A percentile compares a stretch with the other conserved stretches of the same genome.
phyloP scores from a whole-genome alignment of 2,797 vertebrate genomes.

The Buphagus erythrorhynchus region DNA sequence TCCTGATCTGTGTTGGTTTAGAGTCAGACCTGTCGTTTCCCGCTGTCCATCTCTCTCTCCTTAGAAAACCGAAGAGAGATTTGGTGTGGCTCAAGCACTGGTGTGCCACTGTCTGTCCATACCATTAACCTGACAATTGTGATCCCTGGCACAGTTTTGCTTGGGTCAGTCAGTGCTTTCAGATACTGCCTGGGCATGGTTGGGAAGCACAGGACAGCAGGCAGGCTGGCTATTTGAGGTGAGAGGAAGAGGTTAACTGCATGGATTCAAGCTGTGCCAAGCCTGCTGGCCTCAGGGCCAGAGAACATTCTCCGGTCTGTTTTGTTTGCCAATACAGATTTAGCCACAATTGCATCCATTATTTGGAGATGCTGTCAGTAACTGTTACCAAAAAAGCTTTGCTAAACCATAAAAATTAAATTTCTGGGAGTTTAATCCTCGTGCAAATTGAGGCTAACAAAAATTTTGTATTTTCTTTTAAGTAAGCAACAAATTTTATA shows the following conservation, averaged over 20 bases:
- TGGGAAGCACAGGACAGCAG: background rate
- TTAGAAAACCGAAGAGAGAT: background rate
- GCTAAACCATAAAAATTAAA: background rate
- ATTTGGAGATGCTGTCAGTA: background rate
- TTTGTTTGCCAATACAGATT: background rate
- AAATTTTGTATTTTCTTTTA: background rate
- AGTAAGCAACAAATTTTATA: background rate
- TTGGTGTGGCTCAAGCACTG: background rate
- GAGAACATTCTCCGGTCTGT: background rate
- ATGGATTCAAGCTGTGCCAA: background rate
- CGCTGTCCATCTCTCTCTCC: accelerated
- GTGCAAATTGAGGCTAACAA: background rate
- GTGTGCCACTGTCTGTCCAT: background rate
- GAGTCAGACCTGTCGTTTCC: background rate
- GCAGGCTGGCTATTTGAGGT: background rate
- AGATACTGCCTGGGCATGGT: background rate
- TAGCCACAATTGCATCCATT: background rate
- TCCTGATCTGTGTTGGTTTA: background rate
- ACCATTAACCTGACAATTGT: background rate
- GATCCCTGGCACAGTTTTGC: background rate
- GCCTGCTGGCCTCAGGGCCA: background rate
- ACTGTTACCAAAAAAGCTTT: background rate
- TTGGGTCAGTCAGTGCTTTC: background rate
- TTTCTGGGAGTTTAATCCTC: background rate
- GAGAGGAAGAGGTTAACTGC: background rate